Conservation (phyloP, 2,888 invertebrate species). For the Noctua fimbriata region DNA sequence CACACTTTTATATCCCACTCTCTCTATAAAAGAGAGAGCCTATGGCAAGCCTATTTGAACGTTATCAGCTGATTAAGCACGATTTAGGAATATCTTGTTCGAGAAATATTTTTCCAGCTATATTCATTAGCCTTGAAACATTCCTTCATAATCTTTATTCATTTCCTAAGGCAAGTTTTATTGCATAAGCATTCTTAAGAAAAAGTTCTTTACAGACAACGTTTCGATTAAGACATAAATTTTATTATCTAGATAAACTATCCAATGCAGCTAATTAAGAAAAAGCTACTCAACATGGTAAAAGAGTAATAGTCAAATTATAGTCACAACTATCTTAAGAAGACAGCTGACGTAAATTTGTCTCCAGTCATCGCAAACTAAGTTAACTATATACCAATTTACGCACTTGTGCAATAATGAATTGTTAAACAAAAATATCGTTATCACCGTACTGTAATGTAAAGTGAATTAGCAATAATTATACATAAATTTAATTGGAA, state of each 20-base stretch:
- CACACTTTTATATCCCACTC: too few relatives aligned
- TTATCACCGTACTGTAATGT: slow-evolving; percentile 9
- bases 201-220: background rate
- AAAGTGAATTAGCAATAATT: slow-evolving; percentile 43
- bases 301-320: slow-evolving; percentile 26
- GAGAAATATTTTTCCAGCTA: background rate
- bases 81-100: background rate
- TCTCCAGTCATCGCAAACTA: background rate
- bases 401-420: background rate
- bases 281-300: background rate
- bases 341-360: slow-evolving; percentile 31
- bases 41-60: background rate
- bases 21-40: too few relatives aligned
- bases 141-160: background rate
- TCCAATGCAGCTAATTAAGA: slow-evolving; percentile 20
- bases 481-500: slow-evolving; percentile 35
- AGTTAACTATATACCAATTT: slow-evolving; percentile 6
- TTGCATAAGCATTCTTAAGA: background rate
- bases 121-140: background rate
- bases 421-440: slow-evolving; percentile 15
- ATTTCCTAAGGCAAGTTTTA: background rate
- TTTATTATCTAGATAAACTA: slow-evolving; percentile 1
- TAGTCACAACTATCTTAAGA: background rate
- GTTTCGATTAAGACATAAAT: slow-evolving; percentile 12
- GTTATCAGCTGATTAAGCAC: background rate